Evolutionary conservation across 2,888 invertebrate genomes (phyloP), one percentile per base, ranked within the genome.

Genomic region (Torymus auratus): DNA sequence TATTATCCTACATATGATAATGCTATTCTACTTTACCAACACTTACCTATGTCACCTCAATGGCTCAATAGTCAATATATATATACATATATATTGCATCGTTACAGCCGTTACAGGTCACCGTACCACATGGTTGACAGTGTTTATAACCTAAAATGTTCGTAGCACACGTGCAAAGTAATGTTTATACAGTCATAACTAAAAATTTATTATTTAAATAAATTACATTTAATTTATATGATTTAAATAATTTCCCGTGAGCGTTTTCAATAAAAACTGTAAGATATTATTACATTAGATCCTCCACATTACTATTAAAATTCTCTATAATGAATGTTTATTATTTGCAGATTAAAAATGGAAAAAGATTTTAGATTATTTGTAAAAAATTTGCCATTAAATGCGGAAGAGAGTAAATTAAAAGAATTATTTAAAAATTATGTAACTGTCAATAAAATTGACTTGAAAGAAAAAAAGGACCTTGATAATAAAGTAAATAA

Each of bases 321-420:
- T 28, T 20, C 20, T 20, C 20, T 20, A 28, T 65, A 60, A 5
- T 55, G 41, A 13, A 13, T 41, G 56, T 41, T 56, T 75, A 20
- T 28, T 58, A 69, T 52, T 20, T 56, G 76, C 74, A 77, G 53
- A 64, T 15, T 41, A 15, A 80, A 74, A 79, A 86, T 86, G 86
- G 85, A 86, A 69, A 86, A 86, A 56, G 80, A 83, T 78, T 76
- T 82, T 73, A 84, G 85, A 28, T 77, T 86, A 12, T 84, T 85
- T 71, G 60, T 86, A 41, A 83, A 83, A 69, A 85, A 85, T 74
- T 82, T 86, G 74, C 83, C 85, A 23, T 11, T 55, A 12, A 79
- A 78, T 55, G 76, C 84, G 13, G 56, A 75, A 52, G 58, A 83
- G 23, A n/a, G 56, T 17, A 72, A 80, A 23, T 72, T 86, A 20